Percentiles rank a stretch among this genome's conserved stretches.
Evolutionary conservation across 2,797 vertebrate genomes (phyloP).

Genomic region (Centropyge bicolor): DNA sequence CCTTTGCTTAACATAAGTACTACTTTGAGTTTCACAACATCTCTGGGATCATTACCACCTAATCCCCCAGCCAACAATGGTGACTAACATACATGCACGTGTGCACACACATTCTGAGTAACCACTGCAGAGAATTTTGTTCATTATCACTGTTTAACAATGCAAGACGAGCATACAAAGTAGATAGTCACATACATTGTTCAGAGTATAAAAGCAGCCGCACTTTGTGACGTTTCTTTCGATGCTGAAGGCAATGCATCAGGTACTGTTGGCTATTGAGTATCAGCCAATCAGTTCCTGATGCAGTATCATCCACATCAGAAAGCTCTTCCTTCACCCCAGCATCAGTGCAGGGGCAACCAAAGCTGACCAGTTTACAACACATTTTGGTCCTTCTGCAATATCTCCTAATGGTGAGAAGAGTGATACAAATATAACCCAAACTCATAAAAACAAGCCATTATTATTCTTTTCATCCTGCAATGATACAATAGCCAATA

Average conservation of each 20-base stretch:
- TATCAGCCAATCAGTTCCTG: slow-evolving; percentile 99
- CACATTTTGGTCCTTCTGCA: slow-evolving; percentile 28
- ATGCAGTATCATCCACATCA: slow-evolving; percentile 99
- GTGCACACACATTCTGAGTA: background rate
- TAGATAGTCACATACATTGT: background rate
- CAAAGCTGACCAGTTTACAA: slow-evolving; percentile 20
- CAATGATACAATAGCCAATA: slow-evolving; percentile 67
- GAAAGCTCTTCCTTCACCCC: slow-evolving; percentile 80
- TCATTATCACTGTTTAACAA: slow-evolving; percentile 25
- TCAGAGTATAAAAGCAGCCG: slow-evolving; percentile 5
- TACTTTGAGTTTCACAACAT: slow-evolving; percentile 55
- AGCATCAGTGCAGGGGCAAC: slow-evolving; percentile 27
- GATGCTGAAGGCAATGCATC: slow-evolving; percentile 99
- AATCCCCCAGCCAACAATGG: slow-evolving; percentile 49
- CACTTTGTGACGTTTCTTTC: slow-evolving; percentile 70
- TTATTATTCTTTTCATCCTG: slow-evolving; percentile 72
- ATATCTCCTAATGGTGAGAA: slow-evolving; percentile 17
- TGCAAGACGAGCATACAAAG: background rate
- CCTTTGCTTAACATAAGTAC: slow-evolving; percentile 46
- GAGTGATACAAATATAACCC: slow-evolving; percentile 43
- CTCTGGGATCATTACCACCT: slow-evolving; percentile 50
- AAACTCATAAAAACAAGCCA: slow-evolving; percentile 53
- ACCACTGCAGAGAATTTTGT: slow-evolving; percentile 4
- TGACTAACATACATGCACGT: slow-evolving; percentile 25
- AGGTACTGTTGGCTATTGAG: slow-evolving; percentile 93